Evolutionary conservation across 2,113 vertebrate species (phyloP), one percentile per base, ranked within the genome.

Genomic region (Thunnus maccoyii): DNA sequence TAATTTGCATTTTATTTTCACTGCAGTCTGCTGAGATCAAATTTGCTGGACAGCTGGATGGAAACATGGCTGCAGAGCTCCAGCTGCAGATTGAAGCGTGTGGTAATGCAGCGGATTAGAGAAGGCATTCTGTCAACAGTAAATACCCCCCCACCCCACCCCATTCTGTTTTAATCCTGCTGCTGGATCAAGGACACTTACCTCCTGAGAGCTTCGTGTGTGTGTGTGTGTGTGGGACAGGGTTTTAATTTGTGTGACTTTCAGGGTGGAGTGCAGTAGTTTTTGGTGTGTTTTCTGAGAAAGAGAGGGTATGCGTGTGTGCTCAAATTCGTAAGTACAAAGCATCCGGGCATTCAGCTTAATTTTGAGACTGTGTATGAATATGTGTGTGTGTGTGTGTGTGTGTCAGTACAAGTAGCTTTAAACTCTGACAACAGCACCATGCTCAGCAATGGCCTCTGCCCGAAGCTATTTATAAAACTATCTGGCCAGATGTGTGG

Each of bases 101-200:
- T 85, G 76, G 44, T 85, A 78, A 88, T 69, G 71, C 88, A 64
- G 72, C 5, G 70, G 93, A 94, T 94, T 94, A 93, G 66, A 61
- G 67, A 51, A 84, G 69, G 79, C 78, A 78, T 78, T 88, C 83
- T 80, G 87, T 86, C 86, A 66, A 84, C 66, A 51, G 58, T 65
- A 90, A 89, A 90, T 84, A 41, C 89, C 69, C 58, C 80, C 72
- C 73, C 54, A 1, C 32, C 36, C 64, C 17, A 57, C 82, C 51
- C 70, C 65, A 76, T 86, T 88, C 82, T 62, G 74, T 76, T 79
- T 91, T 93, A 93, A 93, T 90, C 89, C 65, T 3, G 46, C 36
- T 44, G 78, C 86, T 70, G 75, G 68, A 88, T 91, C 85, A 84
- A 81, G 80, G 88, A 79, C 80, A 57, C 63, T 69, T 58, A 75